Evolutionary conservation across 2,113 vertebrate genomes (phyloP), one percentile per base, ranked within the genome.

Genomic region (Diphyllodes magnificus): DNA sequence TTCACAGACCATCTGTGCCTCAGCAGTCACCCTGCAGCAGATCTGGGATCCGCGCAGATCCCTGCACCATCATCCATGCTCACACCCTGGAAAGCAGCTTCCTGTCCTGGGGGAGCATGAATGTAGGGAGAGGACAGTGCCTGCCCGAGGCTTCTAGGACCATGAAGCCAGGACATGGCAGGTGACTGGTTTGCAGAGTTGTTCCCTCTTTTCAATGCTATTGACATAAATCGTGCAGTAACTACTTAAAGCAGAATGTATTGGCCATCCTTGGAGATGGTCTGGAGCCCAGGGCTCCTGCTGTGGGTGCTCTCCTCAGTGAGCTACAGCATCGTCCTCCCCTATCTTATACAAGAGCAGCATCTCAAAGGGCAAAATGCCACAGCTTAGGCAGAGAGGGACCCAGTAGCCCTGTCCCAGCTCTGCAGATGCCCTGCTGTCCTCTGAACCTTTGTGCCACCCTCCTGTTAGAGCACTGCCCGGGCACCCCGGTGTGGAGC

Each of bases 401-500:
- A 49, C 6, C 17, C n/a, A 13, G 49, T 11, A 57, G 50, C 60
- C 17, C 17, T 57, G 37, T 49, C 17, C 25, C 73, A 88, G 27
- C n/a, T 56, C 70, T 51, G 33, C 51, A 66, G 25, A 10, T 45
- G 22, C 11, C 33, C 51, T 80, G 40, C 33, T 86, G 27, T 27
- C 47, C 59, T 57, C 47, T 72, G 69, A 53, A 49, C 23, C 11
- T 9, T 72, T 65, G 4, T 45, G 24, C 35, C 56, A 70, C 56
- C 13, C 22, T 54, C 14, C 10, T 56, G 45, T 19, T 33, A 11
- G 2, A 51, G 83, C 8, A 9, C 8, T 2, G 5, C 61, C n/a
- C 4, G 0, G 7, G 14, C 27, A 27, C 5, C 12, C 16, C 2
- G 3, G 30, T 19, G 5, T 4, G 37, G 65, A 50, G 16, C 25